Percentiles rank a stretch among this genome's conserved stretches.
These are phyloP conservation scores for Mohoua ochrocephala DNA, from an alignment of 2,113 vertebrate genomes.

Conservation along the genomic window DNA sequence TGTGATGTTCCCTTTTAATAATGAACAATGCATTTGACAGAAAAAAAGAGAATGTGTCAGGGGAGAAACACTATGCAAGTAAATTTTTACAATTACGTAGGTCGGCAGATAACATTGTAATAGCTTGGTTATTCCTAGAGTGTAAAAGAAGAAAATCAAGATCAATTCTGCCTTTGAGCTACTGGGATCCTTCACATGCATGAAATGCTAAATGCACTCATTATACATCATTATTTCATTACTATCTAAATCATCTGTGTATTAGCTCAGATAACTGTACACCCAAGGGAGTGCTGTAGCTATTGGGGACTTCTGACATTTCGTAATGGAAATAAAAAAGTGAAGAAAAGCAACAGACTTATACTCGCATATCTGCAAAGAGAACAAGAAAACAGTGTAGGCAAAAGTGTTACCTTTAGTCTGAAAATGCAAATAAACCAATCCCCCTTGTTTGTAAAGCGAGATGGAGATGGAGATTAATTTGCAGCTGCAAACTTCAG, in stretches of 20 bases:
- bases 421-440: constrained; percentile 14
- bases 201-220: constrained; percentile 49
- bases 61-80: background rate
- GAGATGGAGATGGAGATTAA: background rate
- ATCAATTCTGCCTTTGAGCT: constrained; percentile 44
- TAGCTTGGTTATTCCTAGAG: background rate
- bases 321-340: background rate
- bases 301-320: constrained; percentile 38
- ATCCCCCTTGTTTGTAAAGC: background rate
- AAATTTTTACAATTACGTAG: constrained; percentile 3
- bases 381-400: background rate
- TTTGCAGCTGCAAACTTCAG: background rate
- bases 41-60: background rate
- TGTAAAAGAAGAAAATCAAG: constrained; percentile 25
- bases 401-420: background rate
- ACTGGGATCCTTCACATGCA: constrained; percentile 35
- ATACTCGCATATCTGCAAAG: background rate
- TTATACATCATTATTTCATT: constrained; percentile 67
- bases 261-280: constrained; percentile 57
- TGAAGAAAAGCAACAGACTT: background rate
- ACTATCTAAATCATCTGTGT: constrained; percentile 52
- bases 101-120: background rate
- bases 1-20: background rate
- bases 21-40: background rate
- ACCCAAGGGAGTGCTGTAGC: constrained; percentile 42